Percentiles rank a stretch among this genome's conserved stretches.
phyloP scores from a whole-genome alignment of 2,888 invertebrate species.

The Theodoxus fluviatilis region DNA sequence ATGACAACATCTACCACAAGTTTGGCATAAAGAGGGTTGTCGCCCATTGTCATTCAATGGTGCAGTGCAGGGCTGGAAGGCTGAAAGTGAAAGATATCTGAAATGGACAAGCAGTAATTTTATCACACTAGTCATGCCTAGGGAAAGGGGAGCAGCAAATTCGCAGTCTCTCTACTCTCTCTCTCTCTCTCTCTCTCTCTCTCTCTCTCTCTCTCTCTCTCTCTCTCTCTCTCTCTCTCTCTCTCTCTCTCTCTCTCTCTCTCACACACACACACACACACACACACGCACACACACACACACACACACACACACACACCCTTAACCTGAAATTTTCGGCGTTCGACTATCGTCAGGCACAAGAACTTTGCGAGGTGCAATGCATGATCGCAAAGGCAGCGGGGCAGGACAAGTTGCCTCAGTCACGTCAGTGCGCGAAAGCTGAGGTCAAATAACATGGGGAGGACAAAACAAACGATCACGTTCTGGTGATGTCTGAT shows the following conservation, averaged over 20 bases:
- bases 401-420: constrained; percentile 31
- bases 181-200: constrained; percentile 8
- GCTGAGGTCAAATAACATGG: too few species aligned
- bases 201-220: constrained; percentile 13
- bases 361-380: too few species aligned
- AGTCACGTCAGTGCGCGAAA: too few species aligned
- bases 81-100: too few species aligned
- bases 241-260: background rate
- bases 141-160: too few species aligned
- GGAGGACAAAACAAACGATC: too few species aligned
- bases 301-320: constrained; percentile 9
- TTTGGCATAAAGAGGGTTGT: constrained; percentile 58
- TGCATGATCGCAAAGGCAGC: constrained; percentile 24
- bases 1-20: constrained; percentile 62
- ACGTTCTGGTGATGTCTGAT: too few species aligned
- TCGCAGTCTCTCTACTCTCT: background rate
- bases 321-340: background rate
- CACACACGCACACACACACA: constrained; percentile 4
- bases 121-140: too few species aligned
- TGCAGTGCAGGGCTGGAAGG: too few species aligned
- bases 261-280: background rate
- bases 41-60: constrained; percentile 58
- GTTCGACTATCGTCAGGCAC: too few species aligned
- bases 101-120: too few species aligned
- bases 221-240: background rate